Evolutionary conservation across 2,888 invertebrate genomes (phyloP), one percentile per base, ranked within the genome.

Genomic region (Gymnosoma rotundatum): DNA sequence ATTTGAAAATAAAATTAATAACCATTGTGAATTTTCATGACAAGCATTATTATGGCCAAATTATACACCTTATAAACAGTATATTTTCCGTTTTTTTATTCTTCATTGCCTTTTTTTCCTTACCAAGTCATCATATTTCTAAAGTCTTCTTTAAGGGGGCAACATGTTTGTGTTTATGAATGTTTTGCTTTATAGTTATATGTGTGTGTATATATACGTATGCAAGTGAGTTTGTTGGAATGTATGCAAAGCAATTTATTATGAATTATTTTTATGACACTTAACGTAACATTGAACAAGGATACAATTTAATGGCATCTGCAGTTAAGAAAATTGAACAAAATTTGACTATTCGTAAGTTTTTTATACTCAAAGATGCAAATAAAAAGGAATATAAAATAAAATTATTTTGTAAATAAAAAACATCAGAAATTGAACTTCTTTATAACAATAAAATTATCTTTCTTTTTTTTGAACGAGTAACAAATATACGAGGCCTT

Each of bases 201-300:
- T 32, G n/a, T 52, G 16, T 54, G 8, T 12, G 12, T 20, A 12
- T 10, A 42, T 12, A 38, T 21, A 0, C 9, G 36, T 69, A 32
- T 48, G 54, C 25, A 32, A 64, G 36, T 56, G 48, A 52, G 20
- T 45, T 5, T 25, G 36, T 58, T 9, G 66, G 18, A 67, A 42
- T 83, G 74, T 69, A 91, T 91, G 91, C 87, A 88, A 89, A 89
- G 91, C 91, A 92, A 91, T 92, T 91, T 91, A 91, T 91, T 92
- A 91, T 92, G 91, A 91, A 91, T 91, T 91, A 91, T 91, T 92
- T 91, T 92, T 92, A 92, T 91, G 91, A 90, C 90, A 90, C 90
- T 91, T 90, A 89, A 89, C 89, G 91, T 89, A 87, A 88, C 88
- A 88, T 87, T 88, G 88, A 86, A 79, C 87, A 87, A 88, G 88